A percentile compares a stretch with the other conserved stretches of the same genome.
phyloP scores from a whole-genome alignment of 2,113 vertebrate species.

The Notarius lentiginosus region DNA sequence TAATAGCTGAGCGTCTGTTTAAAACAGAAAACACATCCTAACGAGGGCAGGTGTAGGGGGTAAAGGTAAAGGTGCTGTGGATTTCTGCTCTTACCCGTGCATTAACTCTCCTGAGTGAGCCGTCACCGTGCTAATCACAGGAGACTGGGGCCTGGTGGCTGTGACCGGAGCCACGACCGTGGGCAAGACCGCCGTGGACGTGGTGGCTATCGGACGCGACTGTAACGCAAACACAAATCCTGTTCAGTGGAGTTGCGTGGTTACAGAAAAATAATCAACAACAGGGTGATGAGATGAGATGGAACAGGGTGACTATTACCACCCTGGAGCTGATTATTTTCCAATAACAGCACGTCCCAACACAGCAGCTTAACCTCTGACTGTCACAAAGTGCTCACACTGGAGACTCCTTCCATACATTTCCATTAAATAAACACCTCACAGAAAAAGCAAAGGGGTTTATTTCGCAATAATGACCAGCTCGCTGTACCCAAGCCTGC shows the following conservation, averaged over 20 bases:
- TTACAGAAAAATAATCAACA: not conserved
- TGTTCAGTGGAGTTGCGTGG: not conserved
- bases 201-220: conserved; percentile 91
- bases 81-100: conserved; percentile 78
- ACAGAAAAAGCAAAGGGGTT: too few species aligned
- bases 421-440: too few species aligned
- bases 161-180: conserved; percentile 92
- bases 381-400: too few species aligned
- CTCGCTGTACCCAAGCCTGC: too few species aligned
- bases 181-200: conserved; percentile 88
- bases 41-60: not conserved
- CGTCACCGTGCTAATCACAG: conserved; percentile 87
- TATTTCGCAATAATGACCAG: too few species aligned
- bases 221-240: conserved; percentile 57
- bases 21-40: not conserved
- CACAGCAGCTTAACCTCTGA: not conserved
- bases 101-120: conserved; percentile 86
- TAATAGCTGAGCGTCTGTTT: conserved; percentile 82
- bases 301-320: not conserved
- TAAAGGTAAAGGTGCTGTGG: not conserved
- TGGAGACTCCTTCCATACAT: too few species aligned
- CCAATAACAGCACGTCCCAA: too few species aligned
- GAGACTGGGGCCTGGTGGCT: conserved; percentile 90
- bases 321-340: not conserved
- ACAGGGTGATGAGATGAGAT: not conserved